Evolutionary conservation across 1,140 invertebrate genomes (phyloP).

Genomic region (Drosophila ercepeae): DNA sequence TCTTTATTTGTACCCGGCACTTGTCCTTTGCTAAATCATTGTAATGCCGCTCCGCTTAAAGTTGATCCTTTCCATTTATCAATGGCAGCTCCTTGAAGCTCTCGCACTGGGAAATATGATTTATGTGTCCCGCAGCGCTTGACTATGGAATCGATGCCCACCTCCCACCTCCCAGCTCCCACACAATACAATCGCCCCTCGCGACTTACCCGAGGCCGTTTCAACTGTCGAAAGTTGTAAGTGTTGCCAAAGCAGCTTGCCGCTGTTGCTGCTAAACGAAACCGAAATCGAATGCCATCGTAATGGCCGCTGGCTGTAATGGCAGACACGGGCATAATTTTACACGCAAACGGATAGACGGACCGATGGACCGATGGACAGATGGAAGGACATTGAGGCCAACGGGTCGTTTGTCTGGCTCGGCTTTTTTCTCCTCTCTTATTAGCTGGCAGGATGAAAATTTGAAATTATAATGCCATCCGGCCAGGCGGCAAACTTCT

Average conservation of each 20-base stretch:
- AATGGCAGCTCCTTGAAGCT: constrained; percentile 40
- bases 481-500: constrained; percentile 66
- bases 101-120: constrained; percentile 67
- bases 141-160: constrained; percentile 14
- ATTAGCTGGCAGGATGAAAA: constrained; percentile 58
- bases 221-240: constrained; percentile 80
- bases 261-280: constrained; percentile 69
- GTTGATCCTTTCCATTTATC: constrained; percentile 53
- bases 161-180: not conserved
- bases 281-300: constrained; percentile 75
- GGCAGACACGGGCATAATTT: constrained; percentile 78
- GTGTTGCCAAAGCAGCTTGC: constrained; percentile 74
- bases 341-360: constrained; percentile 52
- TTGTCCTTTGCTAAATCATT: constrained; percentile 40
- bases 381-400: constrained; percentile 11
- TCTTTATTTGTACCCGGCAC: constrained; percentile 17
- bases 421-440: constrained; percentile 31
- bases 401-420: constrained; percentile 50
- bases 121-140: constrained; percentile 64
- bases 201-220: constrained; percentile 26
- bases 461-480: constrained; percentile 76
- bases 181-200: not conserved
- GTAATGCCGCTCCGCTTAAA: constrained; percentile 48
- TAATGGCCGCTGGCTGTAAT: constrained; percentile 74
- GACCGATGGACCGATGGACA: constrained; percentile 33